These are phyloP conservation scores for Xiphias gladius DNA, from an alignment of 2,113 vertebrate species.

Conservation along the genomic window DNA sequence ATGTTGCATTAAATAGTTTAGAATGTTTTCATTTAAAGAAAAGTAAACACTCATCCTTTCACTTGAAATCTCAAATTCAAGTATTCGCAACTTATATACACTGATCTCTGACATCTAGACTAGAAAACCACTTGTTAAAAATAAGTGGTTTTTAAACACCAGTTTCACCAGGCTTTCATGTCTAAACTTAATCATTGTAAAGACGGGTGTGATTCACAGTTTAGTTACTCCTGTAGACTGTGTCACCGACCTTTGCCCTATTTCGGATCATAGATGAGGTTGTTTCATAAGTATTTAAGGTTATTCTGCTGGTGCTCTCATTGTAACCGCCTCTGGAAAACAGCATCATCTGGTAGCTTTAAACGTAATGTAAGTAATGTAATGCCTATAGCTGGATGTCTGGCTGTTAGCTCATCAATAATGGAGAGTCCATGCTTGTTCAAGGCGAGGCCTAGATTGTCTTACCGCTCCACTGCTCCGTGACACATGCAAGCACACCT, in stretches of 20 bases:
- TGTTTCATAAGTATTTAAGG: conserved; percentile 2
- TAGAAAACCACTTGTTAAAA: background rate
- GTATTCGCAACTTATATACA: conserved; percentile 26
- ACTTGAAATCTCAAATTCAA: conserved; percentile 6
- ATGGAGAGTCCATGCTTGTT: conserved; percentile 74
- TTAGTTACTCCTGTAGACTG: background rate
- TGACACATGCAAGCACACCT: conserved; percentile 61
- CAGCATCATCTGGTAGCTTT: conserved; percentile 28
- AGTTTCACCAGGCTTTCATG: background rate
- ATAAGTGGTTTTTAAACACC: no score
- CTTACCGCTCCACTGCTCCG: conserved; percentile 59
- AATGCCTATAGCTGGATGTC: conserved; percentile 65
- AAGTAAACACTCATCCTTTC: conserved; percentile 1
- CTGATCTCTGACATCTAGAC: background rate
- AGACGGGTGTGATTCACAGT: background rate
- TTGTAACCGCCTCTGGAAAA: conserved; percentile 27
- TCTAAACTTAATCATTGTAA: background rate
- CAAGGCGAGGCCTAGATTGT: conserved; percentile 60
- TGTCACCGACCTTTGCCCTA: background rate
- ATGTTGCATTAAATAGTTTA: background rate
- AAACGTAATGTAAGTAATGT: conserved; percentile 56
- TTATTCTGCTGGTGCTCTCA: background rate
- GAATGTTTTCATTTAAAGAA: background rate
- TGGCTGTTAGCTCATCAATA: conserved; percentile 72
- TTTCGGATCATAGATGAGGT: background rate